Conservation (phyloP, 2,797 vertebrate species). For the Amblyraja radiata region DNA sequence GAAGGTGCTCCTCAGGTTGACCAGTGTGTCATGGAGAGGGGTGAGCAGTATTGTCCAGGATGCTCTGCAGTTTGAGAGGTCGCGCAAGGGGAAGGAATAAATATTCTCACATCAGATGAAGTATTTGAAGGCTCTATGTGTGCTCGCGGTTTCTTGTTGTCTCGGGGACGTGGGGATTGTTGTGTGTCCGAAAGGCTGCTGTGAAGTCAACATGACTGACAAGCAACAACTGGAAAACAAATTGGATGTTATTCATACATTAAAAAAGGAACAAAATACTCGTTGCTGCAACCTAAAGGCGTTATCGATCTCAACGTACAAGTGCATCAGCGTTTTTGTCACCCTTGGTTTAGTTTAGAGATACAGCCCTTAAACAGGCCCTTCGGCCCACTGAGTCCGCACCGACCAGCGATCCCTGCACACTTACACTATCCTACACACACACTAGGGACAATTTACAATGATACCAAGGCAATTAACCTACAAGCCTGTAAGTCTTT, state of each 20-base stretch:
- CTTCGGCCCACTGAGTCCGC: too few species aligned
- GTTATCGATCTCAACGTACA: background rate
- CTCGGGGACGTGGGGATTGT: background rate
- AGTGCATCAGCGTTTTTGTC: background rate
- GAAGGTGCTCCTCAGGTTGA: too few species aligned
- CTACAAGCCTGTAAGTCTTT: too few species aligned
- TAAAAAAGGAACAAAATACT: constrained; percentile 6
- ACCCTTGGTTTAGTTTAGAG: too few species aligned
- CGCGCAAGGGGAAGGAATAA: background rate
- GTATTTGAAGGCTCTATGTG: background rate
- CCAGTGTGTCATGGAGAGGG: too few species aligned
- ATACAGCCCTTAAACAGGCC: too few species aligned
- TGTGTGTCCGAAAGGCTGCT: background rate
- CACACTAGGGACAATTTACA: too few species aligned
- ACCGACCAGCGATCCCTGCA: too few species aligned
- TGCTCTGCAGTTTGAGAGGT: too few species aligned
- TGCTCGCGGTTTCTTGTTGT: background rate
- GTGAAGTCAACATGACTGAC: background rate
- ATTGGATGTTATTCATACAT: background rate
- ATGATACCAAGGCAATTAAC: too few species aligned
- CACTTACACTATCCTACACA: too few species aligned
- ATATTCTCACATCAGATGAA: background rate
- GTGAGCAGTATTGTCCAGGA: too few species aligned
- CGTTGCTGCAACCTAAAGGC: background rate
- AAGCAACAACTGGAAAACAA: constrained; percentile 18